A percentile compares a stretch with the other conserved stretches of the same genome.
Evolutionary conservation across 1,140 invertebrate genomes (phyloP).

Genomic region (Hylyphantes graminicola): DNA sequence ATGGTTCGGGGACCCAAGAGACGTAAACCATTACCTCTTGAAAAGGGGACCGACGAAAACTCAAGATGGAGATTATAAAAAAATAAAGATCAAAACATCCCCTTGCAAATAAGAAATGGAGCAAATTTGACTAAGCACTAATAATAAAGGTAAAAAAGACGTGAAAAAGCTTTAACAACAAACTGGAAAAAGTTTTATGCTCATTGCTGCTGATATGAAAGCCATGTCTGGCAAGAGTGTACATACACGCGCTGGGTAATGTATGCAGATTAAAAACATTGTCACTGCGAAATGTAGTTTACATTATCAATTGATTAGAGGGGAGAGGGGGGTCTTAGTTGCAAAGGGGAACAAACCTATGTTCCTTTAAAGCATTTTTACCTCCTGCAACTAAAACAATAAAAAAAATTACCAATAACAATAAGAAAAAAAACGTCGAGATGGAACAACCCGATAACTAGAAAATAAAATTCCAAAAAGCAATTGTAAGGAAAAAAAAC

Average conservation of each 20-base stretch:
- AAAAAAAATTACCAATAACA: background rate
- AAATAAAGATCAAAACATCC: constrained; percentile 54
- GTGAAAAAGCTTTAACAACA: constrained; percentile 17
- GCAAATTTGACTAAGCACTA: constrained; percentile 41
- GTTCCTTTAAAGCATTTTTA: constrained; percentile 18
- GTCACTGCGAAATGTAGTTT: constrained; percentile 53
- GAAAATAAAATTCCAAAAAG: constrained; percentile 56
- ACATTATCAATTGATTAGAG: constrained; percentile 59
- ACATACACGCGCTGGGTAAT: constrained; percentile 25
- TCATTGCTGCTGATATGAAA: background rate
- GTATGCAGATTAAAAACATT: constrained; percentile 60
- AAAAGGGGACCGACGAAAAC: background rate
- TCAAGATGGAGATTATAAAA: constrained; percentile 10
- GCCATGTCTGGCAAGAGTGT: background rate
- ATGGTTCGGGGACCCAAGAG: constrained; percentile 35
- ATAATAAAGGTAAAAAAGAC: constrained; percentile 18
- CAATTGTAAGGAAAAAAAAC: background rate
- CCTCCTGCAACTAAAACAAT: constrained; percentile 42
- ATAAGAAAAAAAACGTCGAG: background rate
- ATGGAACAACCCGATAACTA: constrained; percentile 55
- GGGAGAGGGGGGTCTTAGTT: background rate
- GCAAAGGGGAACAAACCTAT: constrained; percentile 22
- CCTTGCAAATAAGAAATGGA: constrained; percentile 49
- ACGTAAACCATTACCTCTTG: background rate
- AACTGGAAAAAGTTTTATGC: constrained; percentile 47